phyloP scores from a whole-genome alignment of 2,797 vertebrate species.

The Xenentodon cancila region DNA sequence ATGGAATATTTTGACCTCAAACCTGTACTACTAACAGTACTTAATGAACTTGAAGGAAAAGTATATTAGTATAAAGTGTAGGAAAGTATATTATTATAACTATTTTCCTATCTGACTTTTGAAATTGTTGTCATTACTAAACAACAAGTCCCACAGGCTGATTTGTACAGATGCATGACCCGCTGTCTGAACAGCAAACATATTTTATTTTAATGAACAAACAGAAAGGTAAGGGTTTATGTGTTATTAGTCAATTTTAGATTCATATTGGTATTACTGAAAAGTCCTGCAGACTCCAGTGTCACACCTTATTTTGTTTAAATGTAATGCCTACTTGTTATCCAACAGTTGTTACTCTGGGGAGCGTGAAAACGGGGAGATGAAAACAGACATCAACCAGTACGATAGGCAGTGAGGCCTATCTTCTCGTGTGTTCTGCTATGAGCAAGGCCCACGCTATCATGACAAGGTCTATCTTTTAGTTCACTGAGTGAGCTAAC shows the following conservation, averaged over 20 bases:
- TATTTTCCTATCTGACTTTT: too few relatives aligned
- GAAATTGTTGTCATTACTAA: too few relatives aligned
- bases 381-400: conserved; percentile 75
- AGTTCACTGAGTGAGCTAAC: conserved; percentile 65
- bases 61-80: too few relatives aligned
- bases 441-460: conserved; percentile 53
- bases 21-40: too few relatives aligned
- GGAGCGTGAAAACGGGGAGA: conserved; percentile 43
- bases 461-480: conserved; percentile 67
- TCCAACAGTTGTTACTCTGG: conserved; percentile 30
- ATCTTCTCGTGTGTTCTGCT: conserved; percentile 62
- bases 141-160: too few relatives aligned
- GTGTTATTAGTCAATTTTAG: conserved; percentile 9
- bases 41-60: too few relatives aligned
- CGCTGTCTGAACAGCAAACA: too few relatives aligned
- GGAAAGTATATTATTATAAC: too few relatives aligned
- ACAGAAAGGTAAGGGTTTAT: neutral
- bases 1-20: too few relatives aligned
- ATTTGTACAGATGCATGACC: too few relatives aligned
- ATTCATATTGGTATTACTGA: conserved; percentile 20
- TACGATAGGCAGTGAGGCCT: conserved; percentile 24
- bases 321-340: conserved; percentile 46
- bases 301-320: conserved; percentile 26
- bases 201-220: too few relatives aligned
- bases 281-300: conserved; percentile 15